These are phyloP conservation scores for Phrynosoma blainvillii DNA, from an alignment of 2,113 vertebrate species.

Conservation along the genomic window DNA sequence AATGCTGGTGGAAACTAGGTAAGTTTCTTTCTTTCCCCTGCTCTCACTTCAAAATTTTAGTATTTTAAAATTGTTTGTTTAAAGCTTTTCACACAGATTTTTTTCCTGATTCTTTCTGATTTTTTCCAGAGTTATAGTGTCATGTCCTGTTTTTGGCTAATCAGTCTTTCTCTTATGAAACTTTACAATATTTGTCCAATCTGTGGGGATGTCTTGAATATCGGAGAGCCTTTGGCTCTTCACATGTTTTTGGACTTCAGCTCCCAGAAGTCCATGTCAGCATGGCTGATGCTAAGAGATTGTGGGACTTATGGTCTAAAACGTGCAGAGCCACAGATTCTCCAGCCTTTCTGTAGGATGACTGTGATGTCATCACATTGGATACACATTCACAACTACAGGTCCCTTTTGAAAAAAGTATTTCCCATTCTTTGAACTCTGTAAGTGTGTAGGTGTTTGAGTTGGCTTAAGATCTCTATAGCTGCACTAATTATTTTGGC, in stretches of 20 bases:
- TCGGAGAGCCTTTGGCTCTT: background rate
- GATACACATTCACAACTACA: background rate
- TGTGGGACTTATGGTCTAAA: background rate
- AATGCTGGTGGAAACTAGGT: slow-evolving; percentile 94
- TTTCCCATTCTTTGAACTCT: background rate
- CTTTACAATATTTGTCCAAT: background rate
- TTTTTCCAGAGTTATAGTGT: background rate
- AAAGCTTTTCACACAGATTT: background rate
- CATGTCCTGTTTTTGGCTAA: background rate
- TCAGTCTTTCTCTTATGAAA: background rate
- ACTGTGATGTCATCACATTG: background rate
- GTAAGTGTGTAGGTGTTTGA: background rate
- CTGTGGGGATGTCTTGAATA: background rate
- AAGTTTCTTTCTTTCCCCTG: slow-evolving; percentile 12
- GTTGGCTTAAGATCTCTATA: background rate
- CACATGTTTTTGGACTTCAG: background rate
- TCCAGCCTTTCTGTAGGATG: background rate
- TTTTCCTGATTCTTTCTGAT: background rate
- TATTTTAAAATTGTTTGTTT: slow-evolving; percentile 9
- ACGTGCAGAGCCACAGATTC: background rate
- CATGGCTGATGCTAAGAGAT: too few species aligned
- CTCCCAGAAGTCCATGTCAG: too few species aligned
- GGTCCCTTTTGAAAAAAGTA: background rate
- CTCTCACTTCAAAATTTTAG: background rate
- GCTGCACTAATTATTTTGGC: slow-evolving; percentile 4